A percentile compares a stretch with the other conserved stretches of the same genome.
Conservation (phyloP, 1,140 invertebrate genomes). For the Popillia japonica region DNA sequence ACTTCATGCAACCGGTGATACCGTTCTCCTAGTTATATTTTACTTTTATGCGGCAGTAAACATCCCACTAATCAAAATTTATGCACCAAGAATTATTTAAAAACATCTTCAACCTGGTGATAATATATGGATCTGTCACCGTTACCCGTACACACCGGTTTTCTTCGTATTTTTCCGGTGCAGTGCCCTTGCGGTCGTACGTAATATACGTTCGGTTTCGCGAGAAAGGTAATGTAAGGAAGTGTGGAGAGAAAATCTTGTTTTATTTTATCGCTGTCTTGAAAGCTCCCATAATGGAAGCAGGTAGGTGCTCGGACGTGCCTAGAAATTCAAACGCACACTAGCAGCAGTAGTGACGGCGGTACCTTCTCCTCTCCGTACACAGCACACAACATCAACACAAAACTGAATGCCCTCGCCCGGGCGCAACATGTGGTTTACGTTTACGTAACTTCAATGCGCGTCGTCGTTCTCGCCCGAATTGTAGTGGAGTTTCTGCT, state of each 20-base stretch:
- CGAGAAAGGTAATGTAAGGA: conserved; percentile 24
- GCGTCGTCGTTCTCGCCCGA: background rate
- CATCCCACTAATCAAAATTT: no score
- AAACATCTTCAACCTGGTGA: no score
- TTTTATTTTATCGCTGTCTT: conserved; percentile 44
- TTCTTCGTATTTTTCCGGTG: conserved; percentile 15
- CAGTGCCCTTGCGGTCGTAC: background rate
- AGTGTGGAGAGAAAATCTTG: conserved; percentile 36
- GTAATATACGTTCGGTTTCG: background rate
- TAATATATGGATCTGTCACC: no score
- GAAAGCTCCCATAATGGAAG: conserved; percentile 41
- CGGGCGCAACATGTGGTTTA: conserved; percentile 45
- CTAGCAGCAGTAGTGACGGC: background rate
- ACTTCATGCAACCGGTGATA: no score
- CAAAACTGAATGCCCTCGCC: conserved; percentile 31
- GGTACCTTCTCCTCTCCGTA: background rate
- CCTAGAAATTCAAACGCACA: conserved; percentile 41
- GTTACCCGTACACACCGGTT: no score
- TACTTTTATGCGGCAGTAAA: no score
- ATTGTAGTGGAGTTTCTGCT: background rate
- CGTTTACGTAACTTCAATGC: conserved; percentile 26
- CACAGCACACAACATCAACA: conserved; percentile 37
- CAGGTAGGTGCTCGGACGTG: conserved; percentile 44
- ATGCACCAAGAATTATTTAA: no score
- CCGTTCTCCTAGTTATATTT: no score